Evolutionary conservation across 2,113 vertebrate genomes (phyloP).

Genomic region (Nannospalax galili): DNA sequence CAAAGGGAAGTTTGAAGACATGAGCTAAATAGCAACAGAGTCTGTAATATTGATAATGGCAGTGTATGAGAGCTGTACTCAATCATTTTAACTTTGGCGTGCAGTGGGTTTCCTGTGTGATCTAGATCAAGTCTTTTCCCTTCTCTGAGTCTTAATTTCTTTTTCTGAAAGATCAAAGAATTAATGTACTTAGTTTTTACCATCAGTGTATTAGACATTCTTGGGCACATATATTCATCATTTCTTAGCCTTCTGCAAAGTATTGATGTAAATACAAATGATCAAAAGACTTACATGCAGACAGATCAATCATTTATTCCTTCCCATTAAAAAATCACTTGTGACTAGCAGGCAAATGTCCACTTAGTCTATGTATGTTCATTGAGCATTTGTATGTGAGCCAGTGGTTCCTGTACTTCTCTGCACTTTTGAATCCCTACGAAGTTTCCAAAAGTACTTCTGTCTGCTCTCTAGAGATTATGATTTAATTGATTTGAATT

Average conservation of each 20-base stretch:
- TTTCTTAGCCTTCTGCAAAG: conserved; percentile 40
- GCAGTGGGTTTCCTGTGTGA: conserved; percentile 4
- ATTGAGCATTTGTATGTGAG: conserved; percentile 31
- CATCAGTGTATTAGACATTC: conserved; percentile 23
- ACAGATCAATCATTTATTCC: conserved; percentile 27
- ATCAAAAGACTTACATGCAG: conserved; percentile 28
- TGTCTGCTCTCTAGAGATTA: neutral
- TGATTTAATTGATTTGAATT: conserved; percentile 38
- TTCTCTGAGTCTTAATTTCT: conserved; percentile 39
- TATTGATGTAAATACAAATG: conserved; percentile 35
- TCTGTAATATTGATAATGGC: conserved; percentile 23
- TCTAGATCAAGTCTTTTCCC: neutral
- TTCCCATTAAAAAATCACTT: conserved; percentile 7
- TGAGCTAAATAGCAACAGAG: neutral
- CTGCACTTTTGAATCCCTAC: neutral
- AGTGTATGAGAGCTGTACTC: neutral
- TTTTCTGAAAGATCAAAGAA: conserved; percentile 17
- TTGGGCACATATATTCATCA: neutral
- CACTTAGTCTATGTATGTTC: neutral
- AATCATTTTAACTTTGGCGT: neutral
- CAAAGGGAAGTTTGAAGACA: conserved; percentile 48
- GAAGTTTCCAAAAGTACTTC: neutral
- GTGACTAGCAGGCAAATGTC: neutral
- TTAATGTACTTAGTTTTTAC: neutral
- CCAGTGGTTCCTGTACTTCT: neutral